Evolutionary conservation across 2,113 vertebrate species (phyloP), one percentile per base, ranked within the genome.

Genomic region (Tupaia chinensis): DNA sequence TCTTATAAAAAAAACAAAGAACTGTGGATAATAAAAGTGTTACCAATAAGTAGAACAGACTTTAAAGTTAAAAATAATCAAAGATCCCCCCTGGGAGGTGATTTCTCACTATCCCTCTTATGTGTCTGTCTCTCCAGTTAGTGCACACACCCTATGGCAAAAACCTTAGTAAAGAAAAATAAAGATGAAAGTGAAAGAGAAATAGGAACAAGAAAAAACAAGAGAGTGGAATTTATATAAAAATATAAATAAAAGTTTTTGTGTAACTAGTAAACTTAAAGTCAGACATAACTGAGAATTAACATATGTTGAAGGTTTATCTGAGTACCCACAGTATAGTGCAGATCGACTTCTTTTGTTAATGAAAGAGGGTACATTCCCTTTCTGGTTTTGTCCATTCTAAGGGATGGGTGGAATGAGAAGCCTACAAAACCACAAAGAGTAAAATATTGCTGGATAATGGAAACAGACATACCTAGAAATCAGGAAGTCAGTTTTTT

Each of bases 31-130:
- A 72, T 44, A 80, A 17, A n/a, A 69, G 19, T 89, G 23, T 61
- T 76, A 54, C 34, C 23, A 10, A 32, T 56, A 91, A 32, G 44
- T 73, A 83, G 29, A 91, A 83, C 60, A 63, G 25, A 74, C 74
- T 74, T 23, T 86, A 74, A 85, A 80, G 25, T 93, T 89, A 60
- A 68, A 95, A 89, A 84, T 73, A 7, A 58, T n/a, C 66, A 32
- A 56, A 69, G 9, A 22, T 54, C 44, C 44, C 44, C 44, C 44
- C 44, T 44, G 44, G 44, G 44, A 4, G 44, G 44, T 44, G 44
- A 44, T 44, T 44, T 44, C 44, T 44, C 44, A 44, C 44, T 44
- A 44, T 44, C 44, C 44, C 44, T 44, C 44, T 44, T 44, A 44
- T 44, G 44, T 44, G 44, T 44, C 44, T 44, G 4, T 44, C 44